Conservation (phyloP, 2,113 vertebrate genomes). For the Bos indicus region DNA sequence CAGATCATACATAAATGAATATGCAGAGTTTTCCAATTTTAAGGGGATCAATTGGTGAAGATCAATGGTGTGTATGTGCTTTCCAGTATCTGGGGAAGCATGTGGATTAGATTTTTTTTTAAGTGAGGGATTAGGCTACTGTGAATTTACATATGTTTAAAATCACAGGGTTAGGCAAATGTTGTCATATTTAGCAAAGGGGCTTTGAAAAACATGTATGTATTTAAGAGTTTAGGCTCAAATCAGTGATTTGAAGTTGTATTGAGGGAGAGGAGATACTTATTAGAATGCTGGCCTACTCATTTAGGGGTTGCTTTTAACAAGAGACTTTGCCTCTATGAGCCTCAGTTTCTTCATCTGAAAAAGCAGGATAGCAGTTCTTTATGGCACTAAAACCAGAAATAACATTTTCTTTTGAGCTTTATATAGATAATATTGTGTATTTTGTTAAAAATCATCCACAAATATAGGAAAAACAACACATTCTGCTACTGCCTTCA, state of each 20-base stretch:
- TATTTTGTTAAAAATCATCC: background rate
- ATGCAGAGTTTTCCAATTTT: too few relatives aligned
- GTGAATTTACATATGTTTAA: background rate
- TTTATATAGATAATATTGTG: background rate
- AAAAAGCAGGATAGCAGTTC: background rate
- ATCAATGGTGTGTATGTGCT: background rate
- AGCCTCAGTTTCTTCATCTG: background rate
- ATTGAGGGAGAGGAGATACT: background rate
- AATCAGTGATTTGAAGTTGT: background rate
- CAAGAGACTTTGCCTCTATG: background rate
- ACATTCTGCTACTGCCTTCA: background rate
- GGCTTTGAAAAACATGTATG: background rate
- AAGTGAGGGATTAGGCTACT: background rate
- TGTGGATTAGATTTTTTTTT: background rate
- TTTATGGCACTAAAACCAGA: background rate
- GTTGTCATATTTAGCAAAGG: background rate
- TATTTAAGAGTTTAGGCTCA: background rate
- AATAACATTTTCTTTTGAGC: background rate
- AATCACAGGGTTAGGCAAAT: background rate
- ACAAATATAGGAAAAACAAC: background rate
- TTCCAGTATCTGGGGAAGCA: background rate
- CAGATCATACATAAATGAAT: background rate
- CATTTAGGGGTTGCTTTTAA: background rate
- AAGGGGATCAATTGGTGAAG: background rate
- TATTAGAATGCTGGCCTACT: background rate